Conservation (phyloP, 1,140 invertebrate genomes). For the Rhyacophila brunnea region DNA sequence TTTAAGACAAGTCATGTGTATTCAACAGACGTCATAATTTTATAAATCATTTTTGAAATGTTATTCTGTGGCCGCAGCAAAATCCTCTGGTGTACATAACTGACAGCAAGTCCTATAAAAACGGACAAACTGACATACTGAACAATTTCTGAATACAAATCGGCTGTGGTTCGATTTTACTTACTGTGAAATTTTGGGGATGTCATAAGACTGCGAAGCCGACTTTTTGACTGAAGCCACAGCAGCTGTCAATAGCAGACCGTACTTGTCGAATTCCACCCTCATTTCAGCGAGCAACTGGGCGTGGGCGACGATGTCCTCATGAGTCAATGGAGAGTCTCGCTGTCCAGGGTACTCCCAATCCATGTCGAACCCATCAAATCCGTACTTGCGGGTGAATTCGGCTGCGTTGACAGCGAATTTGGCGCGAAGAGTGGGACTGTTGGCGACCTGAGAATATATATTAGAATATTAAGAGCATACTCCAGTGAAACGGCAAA, state of each 20-base stretch:
- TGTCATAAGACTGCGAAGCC: constrained; percentile 60
- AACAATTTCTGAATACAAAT: no score
- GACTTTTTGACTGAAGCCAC: constrained; percentile 57
- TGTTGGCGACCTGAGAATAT: constrained; percentile 51
- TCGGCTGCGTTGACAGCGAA: constrained; percentile 61
- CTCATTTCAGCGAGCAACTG: constrained; percentile 59
- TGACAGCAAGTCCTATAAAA: no score
- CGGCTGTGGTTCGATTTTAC: no score
- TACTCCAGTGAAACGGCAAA: no score
- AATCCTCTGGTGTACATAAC: no score
- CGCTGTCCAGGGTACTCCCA: constrained; percentile 77
- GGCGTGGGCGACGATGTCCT: constrained; percentile 53
- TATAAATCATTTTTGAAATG: no score
- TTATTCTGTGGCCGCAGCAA: no score
- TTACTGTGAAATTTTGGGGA: constrained; percentile 49
- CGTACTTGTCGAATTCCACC: constrained; percentile 55
- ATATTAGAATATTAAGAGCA: no score
- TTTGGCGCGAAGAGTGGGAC: constrained; percentile 50
- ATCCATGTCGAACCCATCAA: constrained; percentile 80
- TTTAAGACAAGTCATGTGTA: no score
- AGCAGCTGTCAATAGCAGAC: constrained; percentile 59
- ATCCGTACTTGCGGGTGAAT: constrained; percentile 63
- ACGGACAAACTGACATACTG: no score
- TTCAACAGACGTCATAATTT: no score
- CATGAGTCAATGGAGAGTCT: constrained; percentile 56